Conservation (phyloP, 2,113 vertebrate genomes). For the Cryptoleucopteryx plumbea region DNA sequence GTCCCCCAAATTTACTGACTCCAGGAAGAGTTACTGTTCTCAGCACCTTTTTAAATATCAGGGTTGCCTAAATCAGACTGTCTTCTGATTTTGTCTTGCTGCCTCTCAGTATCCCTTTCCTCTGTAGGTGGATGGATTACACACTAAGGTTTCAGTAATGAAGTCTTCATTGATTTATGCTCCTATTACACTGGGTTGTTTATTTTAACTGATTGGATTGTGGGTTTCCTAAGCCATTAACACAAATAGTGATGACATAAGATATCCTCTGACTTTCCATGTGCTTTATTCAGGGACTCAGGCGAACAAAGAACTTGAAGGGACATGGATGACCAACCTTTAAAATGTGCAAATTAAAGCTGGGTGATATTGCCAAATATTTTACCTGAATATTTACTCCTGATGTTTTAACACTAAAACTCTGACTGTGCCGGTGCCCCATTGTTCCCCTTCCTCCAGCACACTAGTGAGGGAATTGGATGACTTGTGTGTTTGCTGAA, state of each 20-base stretch:
- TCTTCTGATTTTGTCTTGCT: constrained; percentile 49
- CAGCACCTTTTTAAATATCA: constrained; percentile 33
- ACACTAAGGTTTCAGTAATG: constrained; percentile 66
- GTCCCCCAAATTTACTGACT: constrained; percentile 15
- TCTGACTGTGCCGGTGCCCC: background rate
- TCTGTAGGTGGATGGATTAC: constrained; percentile 62
- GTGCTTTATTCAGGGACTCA: constrained; percentile 8
- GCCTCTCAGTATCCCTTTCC: constrained; percentile 51
- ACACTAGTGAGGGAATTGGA: background rate
- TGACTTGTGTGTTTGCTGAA: background rate
- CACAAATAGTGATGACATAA: constrained; percentile 65
- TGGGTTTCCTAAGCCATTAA: constrained; percentile 65
- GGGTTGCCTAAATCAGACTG: constrained; percentile 9
- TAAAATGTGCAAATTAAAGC: constrained; percentile 32
- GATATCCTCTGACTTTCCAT: constrained; percentile 28
- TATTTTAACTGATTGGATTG: constrained; percentile 68
- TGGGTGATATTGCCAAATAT: background rate
- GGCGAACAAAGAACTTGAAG: constrained; percentile 24
- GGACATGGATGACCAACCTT: background rate
- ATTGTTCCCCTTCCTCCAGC: background rate
- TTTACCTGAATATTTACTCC: constrained; percentile 4
- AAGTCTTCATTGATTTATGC: constrained; percentile 68
- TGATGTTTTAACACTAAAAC: background rate
- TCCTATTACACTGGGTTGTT: constrained; percentile 62
- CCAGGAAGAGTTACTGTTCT: background rate